phyloP scores from a whole-genome alignment of 2,797 vertebrate genomes.

The Microchirus variegatus region DNA sequence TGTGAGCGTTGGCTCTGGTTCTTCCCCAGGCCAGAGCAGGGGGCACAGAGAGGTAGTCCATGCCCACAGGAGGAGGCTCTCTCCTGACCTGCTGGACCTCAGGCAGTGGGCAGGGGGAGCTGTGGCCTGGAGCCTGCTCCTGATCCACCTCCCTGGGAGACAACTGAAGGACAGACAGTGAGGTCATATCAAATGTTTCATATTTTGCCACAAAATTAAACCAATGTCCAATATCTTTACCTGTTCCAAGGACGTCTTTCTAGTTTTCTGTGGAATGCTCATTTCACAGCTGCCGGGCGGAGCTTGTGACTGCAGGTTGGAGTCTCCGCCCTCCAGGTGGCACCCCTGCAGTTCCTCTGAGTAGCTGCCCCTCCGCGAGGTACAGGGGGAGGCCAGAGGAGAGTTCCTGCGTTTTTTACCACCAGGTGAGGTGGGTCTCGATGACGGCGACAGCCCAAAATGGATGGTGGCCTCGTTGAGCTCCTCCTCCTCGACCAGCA shows the following conservation, averaged over 20 bases:
- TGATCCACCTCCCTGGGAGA: slow-evolving; percentile 80
- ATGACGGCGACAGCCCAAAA: slow-evolving; percentile 85
- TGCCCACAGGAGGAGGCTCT: slow-evolving; percentile 77
- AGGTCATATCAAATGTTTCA: not conserved
- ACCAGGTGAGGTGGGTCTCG: slow-evolving; percentile 88
- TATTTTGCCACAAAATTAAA: not conserved
- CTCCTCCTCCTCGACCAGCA: slow-evolving; percentile 91
- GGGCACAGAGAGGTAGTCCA: slow-evolving; percentile 94
- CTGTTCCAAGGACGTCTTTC: slow-evolving; percentile 91
- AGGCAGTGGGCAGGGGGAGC: slow-evolving; percentile 67
- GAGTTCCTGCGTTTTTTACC: slow-evolving; percentile 90
- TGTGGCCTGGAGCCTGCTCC: slow-evolving; percentile 74
- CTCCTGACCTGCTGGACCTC: slow-evolving; percentile 75
- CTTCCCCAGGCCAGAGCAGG: slow-evolving; percentile 90
- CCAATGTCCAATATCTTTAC: slow-evolving; percentile 47
- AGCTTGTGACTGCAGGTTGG: slow-evolving; percentile 61
- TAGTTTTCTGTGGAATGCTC: slow-evolving; percentile 91
- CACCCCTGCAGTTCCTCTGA: slow-evolving; percentile 83
- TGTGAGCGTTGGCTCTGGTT: slow-evolving; percentile 88
- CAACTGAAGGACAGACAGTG: slow-evolving; percentile 56
- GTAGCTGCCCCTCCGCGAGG: slow-evolving; percentile 87
- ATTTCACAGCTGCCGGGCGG: slow-evolving; percentile 80
- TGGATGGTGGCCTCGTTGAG: slow-evolving; percentile 85
- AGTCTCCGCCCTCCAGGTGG: slow-evolving; percentile 69
- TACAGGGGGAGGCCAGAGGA: slow-evolving; percentile 80